Evolutionary conservation across 2,797 vertebrate genomes (phyloP).

Genomic region (Chanos chanos): DNA sequence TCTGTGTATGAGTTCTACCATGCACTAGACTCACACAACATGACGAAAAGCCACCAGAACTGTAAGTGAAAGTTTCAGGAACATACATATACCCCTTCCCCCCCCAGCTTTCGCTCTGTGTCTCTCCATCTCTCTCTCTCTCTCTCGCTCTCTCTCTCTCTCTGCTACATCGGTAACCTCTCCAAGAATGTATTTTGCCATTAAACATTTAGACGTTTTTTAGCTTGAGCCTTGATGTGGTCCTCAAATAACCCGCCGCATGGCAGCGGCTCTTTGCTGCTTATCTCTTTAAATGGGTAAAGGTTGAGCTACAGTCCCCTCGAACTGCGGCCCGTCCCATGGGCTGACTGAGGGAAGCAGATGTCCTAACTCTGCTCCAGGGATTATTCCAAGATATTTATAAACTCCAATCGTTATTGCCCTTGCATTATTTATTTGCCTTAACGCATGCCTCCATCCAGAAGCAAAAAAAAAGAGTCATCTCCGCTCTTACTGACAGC

Average conservation of each 20-base stretch:
- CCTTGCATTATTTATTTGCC: slow-evolving; percentile 38
- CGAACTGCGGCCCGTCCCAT: slow-evolving; percentile 31
- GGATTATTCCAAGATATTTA: slow-evolving; percentile 48
- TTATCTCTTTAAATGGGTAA: slow-evolving; percentile 30
- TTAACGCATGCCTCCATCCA: slow-evolving; percentile 29
- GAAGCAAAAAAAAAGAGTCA: no score
- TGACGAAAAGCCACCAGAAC: slow-evolving; percentile 90
- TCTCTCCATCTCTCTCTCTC: not conserved
- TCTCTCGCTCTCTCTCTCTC: not conserved
- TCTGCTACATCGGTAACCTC: not conserved
- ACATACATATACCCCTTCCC: no score
- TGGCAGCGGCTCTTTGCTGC: slow-evolving; percentile 11
- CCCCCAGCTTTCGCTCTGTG: not conserved
- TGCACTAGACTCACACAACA: slow-evolving; percentile 78
- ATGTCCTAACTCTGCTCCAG: slow-evolving; percentile 34
- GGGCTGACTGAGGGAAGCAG: slow-evolving; percentile 41
- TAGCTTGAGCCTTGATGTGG: slow-evolving; percentile 7
- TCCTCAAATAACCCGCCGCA: slow-evolving; percentile 2
- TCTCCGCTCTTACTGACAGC: no score
- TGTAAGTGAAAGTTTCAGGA: slow-evolving; percentile 73
- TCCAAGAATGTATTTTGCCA: not conserved
- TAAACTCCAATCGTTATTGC: slow-evolving; percentile 42
- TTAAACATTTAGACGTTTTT: slow-evolving; percentile 4
- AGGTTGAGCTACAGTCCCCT: slow-evolving; percentile 24
- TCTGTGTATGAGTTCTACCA: slow-evolving; percentile 93